These are phyloP conservation scores for Alentia gelatinosa DNA, from an alignment of 2,888 invertebrate species.

Conservation along the genomic window DNA sequence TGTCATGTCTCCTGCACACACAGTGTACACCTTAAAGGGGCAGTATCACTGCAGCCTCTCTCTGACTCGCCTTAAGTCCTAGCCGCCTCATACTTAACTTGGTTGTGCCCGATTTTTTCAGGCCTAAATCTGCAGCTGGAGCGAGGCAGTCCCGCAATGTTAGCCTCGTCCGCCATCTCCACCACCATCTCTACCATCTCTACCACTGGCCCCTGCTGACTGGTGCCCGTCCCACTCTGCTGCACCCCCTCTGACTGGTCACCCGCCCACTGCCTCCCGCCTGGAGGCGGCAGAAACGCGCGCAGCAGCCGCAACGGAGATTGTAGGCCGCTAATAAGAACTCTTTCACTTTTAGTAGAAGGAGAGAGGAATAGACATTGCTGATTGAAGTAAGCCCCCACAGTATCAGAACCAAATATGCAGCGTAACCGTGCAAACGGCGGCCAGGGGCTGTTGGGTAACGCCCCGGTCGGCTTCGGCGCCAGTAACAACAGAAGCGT, in stretches of 20 bases:
- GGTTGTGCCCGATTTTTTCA: slow-evolving; percentile 47
- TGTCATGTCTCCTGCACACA: too few relatives aligned
- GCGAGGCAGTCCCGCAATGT: not conserved
- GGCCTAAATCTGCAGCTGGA: not conserved
- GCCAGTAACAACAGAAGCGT: not conserved
- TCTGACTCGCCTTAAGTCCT: not conserved
- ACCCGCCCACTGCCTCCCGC: not conserved
- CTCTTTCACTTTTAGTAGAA: too few relatives aligned
- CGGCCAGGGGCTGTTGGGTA: slow-evolving; percentile 44
- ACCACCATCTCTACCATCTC: not conserved
- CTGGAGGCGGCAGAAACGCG: not conserved
- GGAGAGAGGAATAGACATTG: too few relatives aligned
- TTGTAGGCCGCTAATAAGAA: too few relatives aligned
- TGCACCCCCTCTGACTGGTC: not conserved
- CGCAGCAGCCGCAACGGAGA: too few relatives aligned
- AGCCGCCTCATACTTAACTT: slow-evolving; percentile 8
- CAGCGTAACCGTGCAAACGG: slow-evolving; percentile 17
- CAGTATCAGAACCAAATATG: too few relatives aligned
- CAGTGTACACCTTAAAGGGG: not conserved
- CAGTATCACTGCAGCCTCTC: not conserved
- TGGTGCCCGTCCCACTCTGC: not conserved
- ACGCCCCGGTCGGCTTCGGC: slow-evolving; percentile 51
- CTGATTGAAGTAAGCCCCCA: too few relatives aligned
- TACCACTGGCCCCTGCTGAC: not conserved
- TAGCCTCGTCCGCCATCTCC: not conserved